Evolutionary conservation across 2,888 invertebrate genomes (phyloP).

Genomic region (Macropis europaea): DNA sequence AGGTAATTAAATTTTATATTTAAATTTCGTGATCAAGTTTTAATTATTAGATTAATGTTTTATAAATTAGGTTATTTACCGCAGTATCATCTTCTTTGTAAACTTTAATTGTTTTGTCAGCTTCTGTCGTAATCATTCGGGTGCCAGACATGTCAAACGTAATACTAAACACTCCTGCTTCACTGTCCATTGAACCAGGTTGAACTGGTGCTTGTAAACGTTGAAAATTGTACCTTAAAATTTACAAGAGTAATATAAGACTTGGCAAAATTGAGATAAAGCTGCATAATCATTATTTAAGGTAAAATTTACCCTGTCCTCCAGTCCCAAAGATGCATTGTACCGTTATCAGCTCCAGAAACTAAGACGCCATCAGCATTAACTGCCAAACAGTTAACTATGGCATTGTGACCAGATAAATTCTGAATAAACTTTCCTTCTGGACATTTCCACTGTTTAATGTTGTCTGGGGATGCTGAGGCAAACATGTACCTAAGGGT

Average conservation of each 20-base stretch:
- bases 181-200: constrained; percentile 99
- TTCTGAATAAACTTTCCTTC: constrained; percentile 99
- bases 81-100: constrained; percentile 98
- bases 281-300: background rate
- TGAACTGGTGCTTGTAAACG: constrained; percentile 95
- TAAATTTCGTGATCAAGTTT: too few species aligned
- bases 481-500: constrained; percentile 90
- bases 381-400: constrained; percentile 97
- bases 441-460: constrained; percentile 99
- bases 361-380: constrained; percentile 98
- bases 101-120: constrained; percentile 99
- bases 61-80: constrained; percentile 62
- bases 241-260: constrained; percentile 3
- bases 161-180: constrained; percentile 98
- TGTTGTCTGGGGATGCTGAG: constrained; percentile 98
- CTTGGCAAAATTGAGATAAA: background rate
- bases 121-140: constrained; percentile 97
- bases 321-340: constrained; percentile 99
- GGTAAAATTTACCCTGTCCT: constrained; percentile 86
- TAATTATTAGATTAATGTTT: background rate
- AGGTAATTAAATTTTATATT: background rate
- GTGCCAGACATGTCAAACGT: constrained; percentile 97
- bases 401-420: constrained; percentile 97
- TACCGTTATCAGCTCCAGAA: constrained; percentile 99
- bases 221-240: constrained; percentile 93